Evolutionary conservation across 1,140 invertebrate species (phyloP).

Genomic region (Lithobius niger): DNA sequence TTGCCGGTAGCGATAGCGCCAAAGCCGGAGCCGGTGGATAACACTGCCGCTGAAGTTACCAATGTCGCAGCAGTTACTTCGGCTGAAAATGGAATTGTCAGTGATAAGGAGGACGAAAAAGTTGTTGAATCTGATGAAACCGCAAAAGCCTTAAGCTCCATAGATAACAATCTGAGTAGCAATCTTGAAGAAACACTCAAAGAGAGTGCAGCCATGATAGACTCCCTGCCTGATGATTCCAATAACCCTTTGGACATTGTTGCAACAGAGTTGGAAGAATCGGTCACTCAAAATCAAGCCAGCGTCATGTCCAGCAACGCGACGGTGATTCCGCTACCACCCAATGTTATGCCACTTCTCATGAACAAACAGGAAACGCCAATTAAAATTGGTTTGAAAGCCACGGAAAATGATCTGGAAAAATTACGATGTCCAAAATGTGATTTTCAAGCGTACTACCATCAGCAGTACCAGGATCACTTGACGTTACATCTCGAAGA

Average conservation of each 20-base stretch:
- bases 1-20: not conserved
- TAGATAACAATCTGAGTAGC: too few species aligned
- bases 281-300: too few species aligned
- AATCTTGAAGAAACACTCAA: too few species aligned
- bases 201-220: too few species aligned
- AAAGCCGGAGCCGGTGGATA: too few species aligned
- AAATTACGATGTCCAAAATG: slow-evolving; percentile 29
- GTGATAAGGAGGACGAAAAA: not conserved
- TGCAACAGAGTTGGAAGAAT: not conserved
- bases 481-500: slow-evolving; percentile 25
- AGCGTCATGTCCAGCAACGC: not conserved
- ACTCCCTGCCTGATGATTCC: not conserved
- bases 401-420: slow-evolving; percentile 27
- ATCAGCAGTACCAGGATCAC: slow-evolving; percentile 32
- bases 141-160: too few species aligned
- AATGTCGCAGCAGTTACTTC: too few species aligned
- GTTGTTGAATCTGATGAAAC: too few species aligned
- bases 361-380: slow-evolving; percentile 8
- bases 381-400: slow-evolving; percentile 22
- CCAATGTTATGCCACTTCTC: not conserved
- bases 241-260: not conserved
- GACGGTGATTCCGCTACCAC: not conserved
- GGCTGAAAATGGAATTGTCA: not conserved
- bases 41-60: too few species aligned
- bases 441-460: slow-evolving; percentile 30